Conservation (phyloP, 1,140 invertebrate species). For the Lepidotrigona ventralis region DNA sequence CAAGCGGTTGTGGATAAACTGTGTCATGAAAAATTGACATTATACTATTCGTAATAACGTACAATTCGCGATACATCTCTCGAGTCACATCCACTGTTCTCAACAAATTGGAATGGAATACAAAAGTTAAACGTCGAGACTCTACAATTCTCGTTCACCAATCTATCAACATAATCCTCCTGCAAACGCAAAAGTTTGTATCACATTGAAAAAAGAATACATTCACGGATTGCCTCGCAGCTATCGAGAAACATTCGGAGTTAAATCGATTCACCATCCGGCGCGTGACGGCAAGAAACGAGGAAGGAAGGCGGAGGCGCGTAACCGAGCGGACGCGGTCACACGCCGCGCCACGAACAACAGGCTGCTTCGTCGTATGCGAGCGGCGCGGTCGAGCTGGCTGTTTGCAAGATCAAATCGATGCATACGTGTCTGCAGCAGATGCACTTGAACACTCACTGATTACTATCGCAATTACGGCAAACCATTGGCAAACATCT, state of each 20-base stretch:
- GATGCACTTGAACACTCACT: slow-evolving; percentile 23
- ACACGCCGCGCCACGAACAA: background rate
- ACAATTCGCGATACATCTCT: too few species aligned
- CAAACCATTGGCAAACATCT: background rate
- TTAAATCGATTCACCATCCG: background rate
- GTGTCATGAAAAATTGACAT: too few species aligned
- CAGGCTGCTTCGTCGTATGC: slow-evolving; percentile 1
- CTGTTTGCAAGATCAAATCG: slow-evolving; percentile 44
- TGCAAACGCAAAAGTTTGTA: background rate
- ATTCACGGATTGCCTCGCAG: background rate
- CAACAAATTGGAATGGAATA: too few species aligned
- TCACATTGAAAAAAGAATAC: too few species aligned
- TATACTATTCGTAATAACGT: too few species aligned
- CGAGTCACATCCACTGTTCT: too few species aligned
- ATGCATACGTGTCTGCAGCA: slow-evolving; percentile 37
- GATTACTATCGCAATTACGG: background rate
- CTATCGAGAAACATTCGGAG: background rate
- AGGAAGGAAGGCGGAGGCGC: background rate
- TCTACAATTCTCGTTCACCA: background rate
- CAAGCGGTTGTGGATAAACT: too few species aligned
- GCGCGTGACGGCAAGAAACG: background rate
- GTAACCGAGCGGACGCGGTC: background rate
- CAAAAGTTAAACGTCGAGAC: background rate
- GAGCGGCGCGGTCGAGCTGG: background rate
- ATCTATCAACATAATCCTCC: background rate